Evolutionary conservation across 2,888 invertebrate species (phyloP).

Genomic region (Unio delphinus): DNA sequence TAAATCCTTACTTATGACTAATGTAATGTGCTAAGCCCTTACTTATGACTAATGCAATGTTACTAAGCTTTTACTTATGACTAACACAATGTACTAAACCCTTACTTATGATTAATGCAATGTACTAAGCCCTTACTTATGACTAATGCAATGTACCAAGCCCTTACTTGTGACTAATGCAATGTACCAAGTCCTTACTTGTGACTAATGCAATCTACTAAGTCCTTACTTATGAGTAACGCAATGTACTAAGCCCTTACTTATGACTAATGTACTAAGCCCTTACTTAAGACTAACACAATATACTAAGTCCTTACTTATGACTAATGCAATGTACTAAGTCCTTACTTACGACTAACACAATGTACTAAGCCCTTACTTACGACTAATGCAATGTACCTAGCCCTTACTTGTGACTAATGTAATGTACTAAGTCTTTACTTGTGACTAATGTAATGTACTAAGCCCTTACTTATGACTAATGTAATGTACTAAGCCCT

Average conservation of each 20-base stretch:
- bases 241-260: constrained; percentile 35
- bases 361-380: constrained; percentile 40
- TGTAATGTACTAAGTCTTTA: constrained; percentile 22
- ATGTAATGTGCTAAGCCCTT: constrained; percentile 5
- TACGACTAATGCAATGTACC: constrained; percentile 19
- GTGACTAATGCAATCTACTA: neutral
- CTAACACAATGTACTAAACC: neutral
- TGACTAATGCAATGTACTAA: neutral
- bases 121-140: too few relatives aligned
- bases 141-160: too few relatives aligned
- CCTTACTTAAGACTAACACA: constrained; percentile 36
- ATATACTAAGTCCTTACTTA: constrained; percentile 37
- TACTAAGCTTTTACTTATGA: constrained; percentile 37
- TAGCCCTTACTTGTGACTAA: constrained; percentile 37
- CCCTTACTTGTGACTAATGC: neutral
- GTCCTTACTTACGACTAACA: constrained; percentile 38
- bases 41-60: constrained; percentile 47
- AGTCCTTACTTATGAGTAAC: constrained; percentile 51
- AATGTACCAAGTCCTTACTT: constrained; percentile 37
- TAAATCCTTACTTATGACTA: constrained; percentile 37
- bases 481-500: constrained; percentile 1
- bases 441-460: constrained; percentile 15
- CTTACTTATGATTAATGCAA: constrained; percentile 34
- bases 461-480: constrained; percentile 37
- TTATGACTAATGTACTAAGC: neutral